Conservation (phyloP, 2,113 vertebrate genomes). For the Lynx canadensis region DNA sequence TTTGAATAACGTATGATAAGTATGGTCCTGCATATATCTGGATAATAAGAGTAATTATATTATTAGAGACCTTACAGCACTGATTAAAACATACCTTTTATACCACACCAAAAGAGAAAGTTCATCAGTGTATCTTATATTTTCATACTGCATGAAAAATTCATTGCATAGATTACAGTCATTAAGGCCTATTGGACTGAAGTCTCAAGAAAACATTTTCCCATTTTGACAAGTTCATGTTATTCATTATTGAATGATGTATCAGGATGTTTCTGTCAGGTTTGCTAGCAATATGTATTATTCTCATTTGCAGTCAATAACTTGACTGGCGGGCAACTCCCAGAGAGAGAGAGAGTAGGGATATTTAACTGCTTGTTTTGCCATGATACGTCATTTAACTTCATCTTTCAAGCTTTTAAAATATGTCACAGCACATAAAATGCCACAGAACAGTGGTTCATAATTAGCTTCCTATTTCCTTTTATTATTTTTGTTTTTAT, state of each 20-base stretch:
- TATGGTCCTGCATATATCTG: not conserved
- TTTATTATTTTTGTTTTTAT: constrained; percentile 60
- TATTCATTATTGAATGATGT: constrained; percentile 75
- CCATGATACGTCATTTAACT: constrained; percentile 72
- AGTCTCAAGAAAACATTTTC: constrained; percentile 74
- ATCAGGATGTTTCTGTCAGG: constrained; percentile 74
- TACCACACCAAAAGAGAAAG: not conserved
- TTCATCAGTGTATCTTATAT: not conserved
- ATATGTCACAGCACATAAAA: constrained; percentile 67
- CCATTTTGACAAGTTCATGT: constrained; percentile 75
- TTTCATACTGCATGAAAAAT: constrained; percentile 63
- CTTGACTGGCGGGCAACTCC: constrained; percentile 66
- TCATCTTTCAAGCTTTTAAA: constrained; percentile 71
- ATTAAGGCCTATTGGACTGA: constrained; percentile 63
- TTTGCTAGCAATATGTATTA: constrained; percentile 74
- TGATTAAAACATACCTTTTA: not conserved
- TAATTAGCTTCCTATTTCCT: constrained; percentile 69
- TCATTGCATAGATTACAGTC: constrained; percentile 65
- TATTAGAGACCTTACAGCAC: not conserved
- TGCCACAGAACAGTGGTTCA: constrained; percentile 51
- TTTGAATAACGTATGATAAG: not conserved
- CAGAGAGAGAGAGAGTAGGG: constrained; percentile 44
- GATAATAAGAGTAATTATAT: not conserved
- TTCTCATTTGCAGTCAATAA: constrained; percentile 81
- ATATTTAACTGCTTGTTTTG: constrained; percentile 77